Evolutionary conservation across 2,888 invertebrate genomes (phyloP).

Genomic region (Morpho helenor): DNA sequence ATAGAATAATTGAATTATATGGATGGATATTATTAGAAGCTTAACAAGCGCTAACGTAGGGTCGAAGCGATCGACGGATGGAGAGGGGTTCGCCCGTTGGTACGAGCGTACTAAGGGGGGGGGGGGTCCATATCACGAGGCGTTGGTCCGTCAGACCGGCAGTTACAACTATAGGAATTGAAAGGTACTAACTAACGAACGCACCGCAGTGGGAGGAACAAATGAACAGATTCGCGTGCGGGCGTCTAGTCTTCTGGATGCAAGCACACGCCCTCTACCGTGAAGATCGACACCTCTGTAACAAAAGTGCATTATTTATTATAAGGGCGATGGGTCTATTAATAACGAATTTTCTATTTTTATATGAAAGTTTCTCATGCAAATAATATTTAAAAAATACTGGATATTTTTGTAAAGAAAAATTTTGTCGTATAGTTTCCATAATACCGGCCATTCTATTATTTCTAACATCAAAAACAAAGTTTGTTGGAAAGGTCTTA

Average conservation of each 20-base stretch:
- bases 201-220: slow-evolving; percentile 32
- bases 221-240: slow-evolving; percentile 36
- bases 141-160: slow-evolving; percentile 61
- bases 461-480: no score
- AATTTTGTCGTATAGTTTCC: no score
- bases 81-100: slow-evolving; percentile 28
- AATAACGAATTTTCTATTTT: no score
- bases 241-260: slow-evolving; percentile 81
- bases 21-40: slow-evolving; percentile 76
- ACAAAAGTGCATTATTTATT: slow-evolving; percentile 43
- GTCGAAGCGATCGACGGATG: slow-evolving; percentile 51
- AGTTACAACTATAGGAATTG: slow-evolving; percentile 61
- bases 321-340: no score
- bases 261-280: slow-evolving; percentile 93
- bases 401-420: no score
- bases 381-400: no score
- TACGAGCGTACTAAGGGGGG: slow-evolving; percentile 35
- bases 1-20: slow-evolving; percentile 77
- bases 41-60: slow-evolving; percentile 62
- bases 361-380: no score
- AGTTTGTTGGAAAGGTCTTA: no score
- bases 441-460: no score
- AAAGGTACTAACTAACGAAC: slow-evolving; percentile 54
- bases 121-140: slow-evolving; percentile 50
- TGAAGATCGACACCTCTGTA: slow-evolving; percentile 97